Percentiles rank a stretch among this genome's conserved stretches.
These are phyloP conservation scores for Cyclopterus lumpus DNA, from an alignment of 2,797 vertebrate species.

Conservation along the genomic window DNA sequence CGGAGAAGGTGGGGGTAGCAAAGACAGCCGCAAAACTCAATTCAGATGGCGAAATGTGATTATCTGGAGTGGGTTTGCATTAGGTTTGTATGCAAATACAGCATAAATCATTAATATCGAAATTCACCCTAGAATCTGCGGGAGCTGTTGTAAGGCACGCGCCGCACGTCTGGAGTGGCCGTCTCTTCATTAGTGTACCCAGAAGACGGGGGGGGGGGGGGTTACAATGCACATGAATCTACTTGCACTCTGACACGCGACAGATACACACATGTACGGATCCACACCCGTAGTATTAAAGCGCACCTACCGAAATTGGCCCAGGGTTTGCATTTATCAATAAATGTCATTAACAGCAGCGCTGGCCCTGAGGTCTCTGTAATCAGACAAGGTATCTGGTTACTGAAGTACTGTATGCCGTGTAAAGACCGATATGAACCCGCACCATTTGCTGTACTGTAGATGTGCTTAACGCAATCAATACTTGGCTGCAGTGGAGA, in stretches of 20 bases:
- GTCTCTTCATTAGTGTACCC: constrained; percentile 78
- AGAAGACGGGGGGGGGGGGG: constrained; percentile 44
- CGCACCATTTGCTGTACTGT: constrained; percentile 75
- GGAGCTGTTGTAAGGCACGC: constrained; percentile 68
- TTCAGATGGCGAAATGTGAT: constrained; percentile 85
- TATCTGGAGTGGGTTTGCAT: constrained; percentile 86
- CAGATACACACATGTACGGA: constrained; percentile 47
- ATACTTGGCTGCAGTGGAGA: constrained; percentile 81
- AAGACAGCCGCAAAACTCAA: constrained; percentile 80
- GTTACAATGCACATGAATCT: constrained; percentile 56
- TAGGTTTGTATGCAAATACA: constrained; percentile 87
- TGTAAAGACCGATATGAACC: constrained; percentile 80
- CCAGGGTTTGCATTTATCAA: constrained; percentile 72
- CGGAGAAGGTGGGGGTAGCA: constrained; percentile 65
- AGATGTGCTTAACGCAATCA: constrained; percentile 83
- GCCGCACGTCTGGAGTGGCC: constrained; percentile 67
- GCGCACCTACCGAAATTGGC: constrained; percentile 63
- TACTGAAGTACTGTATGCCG: constrained; percentile 70
- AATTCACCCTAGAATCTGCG: constrained; percentile 78
- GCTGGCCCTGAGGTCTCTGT: constrained; percentile 66
- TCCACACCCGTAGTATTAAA: constrained; percentile 46
- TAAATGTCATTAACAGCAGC: constrained; percentile 75
- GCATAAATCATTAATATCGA: constrained; percentile 87
- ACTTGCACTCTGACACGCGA: constrained; percentile 62
- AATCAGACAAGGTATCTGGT: constrained; percentile 76